Conservation (phyloP, 2,797 vertebrate species). For the Emys orbicularis region DNA sequence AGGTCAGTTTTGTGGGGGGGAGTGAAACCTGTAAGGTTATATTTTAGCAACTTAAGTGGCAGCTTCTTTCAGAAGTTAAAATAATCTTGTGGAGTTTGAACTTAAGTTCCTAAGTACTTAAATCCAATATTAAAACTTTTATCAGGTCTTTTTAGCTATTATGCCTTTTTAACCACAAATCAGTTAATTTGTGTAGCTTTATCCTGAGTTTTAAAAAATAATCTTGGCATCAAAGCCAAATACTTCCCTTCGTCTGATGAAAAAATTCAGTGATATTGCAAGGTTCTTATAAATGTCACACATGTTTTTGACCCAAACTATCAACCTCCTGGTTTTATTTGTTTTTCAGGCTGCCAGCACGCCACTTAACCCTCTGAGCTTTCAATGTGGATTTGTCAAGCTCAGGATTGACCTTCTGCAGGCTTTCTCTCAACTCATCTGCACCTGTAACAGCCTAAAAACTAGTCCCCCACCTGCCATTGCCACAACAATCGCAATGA, state of each 20-base stretch:
- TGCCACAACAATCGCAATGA: constrained; percentile 93
- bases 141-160: neutral
- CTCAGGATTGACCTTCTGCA: constrained; percentile 96
- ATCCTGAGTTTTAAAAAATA: neutral
- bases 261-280: neutral
- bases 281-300: neutral
- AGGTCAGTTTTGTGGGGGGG: neutral
- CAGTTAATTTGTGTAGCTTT: neutral
- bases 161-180: neutral
- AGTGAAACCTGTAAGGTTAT: neutral
- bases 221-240: neutral
- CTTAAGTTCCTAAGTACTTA: neutral
- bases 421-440: constrained; percentile 97
- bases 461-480: constrained; percentile 98
- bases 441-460: constrained; percentile 98
- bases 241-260: neutral
- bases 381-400: constrained; percentile 99
- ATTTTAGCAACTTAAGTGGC: neutral
- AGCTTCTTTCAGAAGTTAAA: neutral
- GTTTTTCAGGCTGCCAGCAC: constrained; percentile 93
- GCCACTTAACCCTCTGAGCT: constrained; percentile 94
- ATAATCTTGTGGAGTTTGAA: neutral
- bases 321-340: constrained; percentile 12
- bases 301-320: constrained; percentile 47
- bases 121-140: neutral